A percentile compares a stretch with the other conserved stretches of the same genome.
phyloP scores from a whole-genome alignment of 2,113 vertebrate genomes.

The Chaetodon trifascialis region DNA sequence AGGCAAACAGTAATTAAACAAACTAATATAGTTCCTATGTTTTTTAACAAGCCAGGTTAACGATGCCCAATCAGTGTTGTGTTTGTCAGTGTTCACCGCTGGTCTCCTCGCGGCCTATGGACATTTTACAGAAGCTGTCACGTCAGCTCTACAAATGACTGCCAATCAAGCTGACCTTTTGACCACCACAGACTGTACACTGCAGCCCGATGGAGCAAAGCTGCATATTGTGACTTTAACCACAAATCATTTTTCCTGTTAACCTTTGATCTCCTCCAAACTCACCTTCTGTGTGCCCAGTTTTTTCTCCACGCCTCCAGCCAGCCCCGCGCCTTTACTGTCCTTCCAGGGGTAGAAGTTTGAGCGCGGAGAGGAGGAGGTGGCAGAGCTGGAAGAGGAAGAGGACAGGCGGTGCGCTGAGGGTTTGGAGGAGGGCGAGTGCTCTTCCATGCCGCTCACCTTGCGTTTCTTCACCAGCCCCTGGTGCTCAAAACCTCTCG shows the following conservation, averaged over 20 bases:
- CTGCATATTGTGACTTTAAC: not conserved
- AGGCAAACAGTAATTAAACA: no score
- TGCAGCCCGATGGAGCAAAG: not conserved
- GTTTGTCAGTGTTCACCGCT: not conserved
- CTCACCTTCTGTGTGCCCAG: slow-evolving; percentile 90
- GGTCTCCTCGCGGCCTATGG: no score
- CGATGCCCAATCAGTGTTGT: not conserved
- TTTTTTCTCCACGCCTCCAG: slow-evolving; percentile 89
- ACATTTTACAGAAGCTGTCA: not conserved
- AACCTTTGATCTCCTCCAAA: not conserved
- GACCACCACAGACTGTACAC: not conserved
- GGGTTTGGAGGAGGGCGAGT: slow-evolving; percentile 80
- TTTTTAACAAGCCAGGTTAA: not conserved
- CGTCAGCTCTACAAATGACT: not conserved
- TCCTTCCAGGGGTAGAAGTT: slow-evolving; percentile 85
- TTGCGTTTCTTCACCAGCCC: slow-evolving; percentile 90
- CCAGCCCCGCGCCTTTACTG: slow-evolving; percentile 83
- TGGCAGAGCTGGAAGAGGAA: slow-evolving; percentile 82
- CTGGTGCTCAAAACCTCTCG: slow-evolving; percentile 84
- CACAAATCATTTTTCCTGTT: not conserved
- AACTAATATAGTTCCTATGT: no score
- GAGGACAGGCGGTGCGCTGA: slow-evolving; percentile 84
- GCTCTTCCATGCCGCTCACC: slow-evolving; percentile 77
- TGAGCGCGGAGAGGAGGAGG: slow-evolving; percentile 80
- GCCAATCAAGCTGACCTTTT: not conserved